phyloP scores from a whole-genome alignment of 2,888 invertebrate species.

The Pediacus dermestoides region DNA sequence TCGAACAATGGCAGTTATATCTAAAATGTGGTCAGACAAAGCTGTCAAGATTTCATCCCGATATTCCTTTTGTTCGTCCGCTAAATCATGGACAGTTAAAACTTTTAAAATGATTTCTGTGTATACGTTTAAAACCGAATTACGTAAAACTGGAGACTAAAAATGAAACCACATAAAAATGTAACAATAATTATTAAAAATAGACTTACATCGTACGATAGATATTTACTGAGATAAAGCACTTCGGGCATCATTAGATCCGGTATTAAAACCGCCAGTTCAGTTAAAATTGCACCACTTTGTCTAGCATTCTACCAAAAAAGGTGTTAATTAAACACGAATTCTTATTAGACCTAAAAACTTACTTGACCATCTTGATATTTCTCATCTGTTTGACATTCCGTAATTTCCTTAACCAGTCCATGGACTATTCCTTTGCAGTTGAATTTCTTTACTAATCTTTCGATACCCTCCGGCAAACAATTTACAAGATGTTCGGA shows the following conservation, averaged over 20 bases:
- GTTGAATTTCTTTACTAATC: conserved; percentile 64
- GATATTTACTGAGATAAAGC: conserved; percentile 40
- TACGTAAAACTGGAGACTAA: conserved; percentile 68
- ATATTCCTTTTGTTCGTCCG: conserved; percentile 31
- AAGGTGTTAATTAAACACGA: conserved; percentile 16
- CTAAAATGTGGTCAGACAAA: conserved; percentile 78
- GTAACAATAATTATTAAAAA: conserved; percentile 1
- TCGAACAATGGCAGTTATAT: conserved; percentile 80
- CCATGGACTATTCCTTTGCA: conserved; percentile 69
- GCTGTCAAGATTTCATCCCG: conserved; percentile 78
- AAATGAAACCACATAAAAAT: conserved; percentile 10
- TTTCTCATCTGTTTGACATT: conserved; percentile 59
- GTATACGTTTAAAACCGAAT: conserved; percentile 79
- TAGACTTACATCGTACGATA: conserved; percentile 42
- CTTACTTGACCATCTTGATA: conserved; percentile 47
- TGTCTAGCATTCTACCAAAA: conserved; percentile 40
- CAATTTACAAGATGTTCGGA: conserved; percentile 68
- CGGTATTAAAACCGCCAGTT: conserved; percentile 44
- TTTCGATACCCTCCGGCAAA: conserved; percentile 67
- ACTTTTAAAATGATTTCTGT: conserved; percentile 72
- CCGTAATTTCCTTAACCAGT: conserved; percentile 70
- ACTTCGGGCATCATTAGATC: conserved; percentile 46
- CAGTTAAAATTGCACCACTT: conserved; percentile 40
- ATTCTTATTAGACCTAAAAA: not conserved
- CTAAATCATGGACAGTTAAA: conserved; percentile 65